phyloP scores from a whole-genome alignment of 2,113 vertebrate genomes.

The Clarias batrachus region DNA sequence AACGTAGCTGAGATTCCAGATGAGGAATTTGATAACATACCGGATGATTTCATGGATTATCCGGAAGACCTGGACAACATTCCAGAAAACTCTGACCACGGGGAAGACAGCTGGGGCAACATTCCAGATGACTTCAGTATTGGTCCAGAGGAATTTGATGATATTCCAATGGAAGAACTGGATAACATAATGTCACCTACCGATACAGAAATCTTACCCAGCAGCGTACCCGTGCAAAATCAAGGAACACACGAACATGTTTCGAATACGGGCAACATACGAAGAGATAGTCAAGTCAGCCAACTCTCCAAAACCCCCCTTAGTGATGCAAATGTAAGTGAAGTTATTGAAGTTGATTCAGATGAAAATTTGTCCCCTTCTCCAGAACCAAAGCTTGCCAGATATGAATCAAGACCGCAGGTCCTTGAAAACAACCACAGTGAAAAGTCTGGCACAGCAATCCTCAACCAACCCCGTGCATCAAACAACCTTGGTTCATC shows the following conservation, averaged over 20 bases:
- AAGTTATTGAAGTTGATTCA: constrained; percentile 29
- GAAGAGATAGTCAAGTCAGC: neutral
- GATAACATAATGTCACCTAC: constrained; percentile 70
- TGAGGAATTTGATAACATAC: constrained; percentile 50
- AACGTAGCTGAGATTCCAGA: constrained; percentile 37
- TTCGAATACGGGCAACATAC: neutral
- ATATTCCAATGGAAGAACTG: constrained; percentile 79
- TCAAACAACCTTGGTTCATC: neutral
- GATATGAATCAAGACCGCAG: constrained; percentile 12
- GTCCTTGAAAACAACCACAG: neutral
- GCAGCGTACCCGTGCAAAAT: constrained; percentile 18
- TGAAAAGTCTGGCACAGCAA: constrained; percentile 62
- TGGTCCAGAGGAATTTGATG: constrained; percentile 75
- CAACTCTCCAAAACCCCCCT: neutral
- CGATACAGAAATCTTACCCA: constrained; percentile 34
- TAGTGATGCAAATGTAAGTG: neutral
- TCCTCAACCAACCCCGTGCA: constrained; percentile 64
- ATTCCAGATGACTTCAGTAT: constrained; percentile 49
- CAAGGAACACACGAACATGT: constrained; percentile 31
- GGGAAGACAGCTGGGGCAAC: constrained; percentile 58
- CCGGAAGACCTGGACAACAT: constrained; percentile 56
- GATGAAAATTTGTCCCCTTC: constrained; percentile 51
- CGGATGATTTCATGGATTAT: constrained; percentile 51
- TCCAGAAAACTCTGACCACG: constrained; percentile 49
- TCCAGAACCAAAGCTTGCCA: constrained; percentile 22